A percentile compares a stretch with the other conserved stretches of the same genome.
Evolutionary conservation across 1,140 invertebrate species (phyloP).

Genomic region (Manduca sexta): DNA sequence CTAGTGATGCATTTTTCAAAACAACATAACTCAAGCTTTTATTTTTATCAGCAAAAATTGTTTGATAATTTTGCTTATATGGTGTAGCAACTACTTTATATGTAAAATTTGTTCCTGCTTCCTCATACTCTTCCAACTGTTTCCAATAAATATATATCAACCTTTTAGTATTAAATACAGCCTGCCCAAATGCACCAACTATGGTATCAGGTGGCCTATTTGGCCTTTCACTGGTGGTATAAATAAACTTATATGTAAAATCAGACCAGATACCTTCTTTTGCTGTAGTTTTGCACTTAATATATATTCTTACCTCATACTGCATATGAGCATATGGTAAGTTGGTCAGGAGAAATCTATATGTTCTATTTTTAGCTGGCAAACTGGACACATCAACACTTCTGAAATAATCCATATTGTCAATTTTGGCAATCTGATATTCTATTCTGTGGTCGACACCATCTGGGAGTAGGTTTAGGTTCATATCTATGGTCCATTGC

Average conservation of each 20-base stretch:
- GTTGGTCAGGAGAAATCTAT: slow-evolving; percentile 72
- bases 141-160: slow-evolving; percentile 82
- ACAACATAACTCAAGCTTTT: slow-evolving; percentile 55
- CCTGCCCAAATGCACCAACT: slow-evolving; percentile 78
- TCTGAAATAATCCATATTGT: slow-evolving; percentile 73
- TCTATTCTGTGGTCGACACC: slow-evolving; percentile 76
- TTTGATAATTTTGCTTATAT: slow-evolving; percentile 29
- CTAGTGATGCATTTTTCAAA: slow-evolving; percentile 38
- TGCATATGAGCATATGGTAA: slow-evolving; percentile 78
- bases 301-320: slow-evolving; percentile 80
- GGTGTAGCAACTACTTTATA: slow-evolving; percentile 45
- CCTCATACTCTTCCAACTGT: slow-evolving; percentile 75
- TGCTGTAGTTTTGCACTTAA: slow-evolving; percentile 72
- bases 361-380: slow-evolving; percentile 46
- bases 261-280: slow-evolving; percentile 77
- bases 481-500: slow-evolving; percentile 75
- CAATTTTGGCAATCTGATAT: slow-evolving; percentile 77
- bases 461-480: slow-evolving; percentile 74
- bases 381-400: slow-evolving; percentile 46
- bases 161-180: slow-evolving; percentile 65
- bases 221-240: slow-evolving; percentile 76
- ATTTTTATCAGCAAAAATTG: slow-evolving; percentile 42
- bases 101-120: slow-evolving; percentile 62
- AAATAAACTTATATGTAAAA: slow-evolving; percentile 73
- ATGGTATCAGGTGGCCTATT: slow-evolving; percentile 75